phyloP scores from a whole-genome alignment of 1,140 invertebrate species.

The Onthophagus taurus region DNA sequence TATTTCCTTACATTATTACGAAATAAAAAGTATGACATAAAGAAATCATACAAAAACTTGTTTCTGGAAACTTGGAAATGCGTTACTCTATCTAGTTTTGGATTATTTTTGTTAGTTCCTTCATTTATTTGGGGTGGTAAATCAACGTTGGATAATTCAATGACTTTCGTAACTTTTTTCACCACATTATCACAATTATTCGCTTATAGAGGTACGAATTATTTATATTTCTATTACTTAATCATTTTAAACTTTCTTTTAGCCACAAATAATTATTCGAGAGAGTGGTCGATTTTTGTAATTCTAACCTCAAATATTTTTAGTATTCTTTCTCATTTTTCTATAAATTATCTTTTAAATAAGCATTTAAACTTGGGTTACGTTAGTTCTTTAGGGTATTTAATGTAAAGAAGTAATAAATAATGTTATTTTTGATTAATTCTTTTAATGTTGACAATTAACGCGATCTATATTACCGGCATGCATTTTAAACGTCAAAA shows the following conservation, averaged over 20 bases:
- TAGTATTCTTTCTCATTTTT: background rate
- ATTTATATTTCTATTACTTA: background rate
- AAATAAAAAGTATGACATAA: constrained; percentile 15
- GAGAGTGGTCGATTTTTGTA: constrained; percentile 30
- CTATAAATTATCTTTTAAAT: background rate
- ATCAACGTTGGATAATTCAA: constrained; percentile 30
- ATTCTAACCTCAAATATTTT: constrained; percentile 23
- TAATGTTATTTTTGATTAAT: too few species aligned
- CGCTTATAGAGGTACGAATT: constrained; percentile 31
- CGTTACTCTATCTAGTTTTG: constrained; percentile 39
- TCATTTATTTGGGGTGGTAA: constrained; percentile 43
- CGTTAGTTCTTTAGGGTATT: background rate
- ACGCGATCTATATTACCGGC: too few species aligned
- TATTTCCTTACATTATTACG: constrained; percentile 26
- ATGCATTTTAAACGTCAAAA: too few species aligned
- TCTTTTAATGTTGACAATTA: too few species aligned
- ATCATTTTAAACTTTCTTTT: constrained; percentile 20
- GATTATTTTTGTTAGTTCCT: constrained; percentile 40
- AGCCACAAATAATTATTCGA: constrained; percentile 28
- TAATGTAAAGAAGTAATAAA: too few species aligned
- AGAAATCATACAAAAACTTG: constrained; percentile 9
- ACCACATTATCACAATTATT: constrained; percentile 33
- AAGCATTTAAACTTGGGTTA: background rate
- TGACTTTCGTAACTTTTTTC: constrained; percentile 31
- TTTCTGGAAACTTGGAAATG: constrained; percentile 34